Conservation (phyloP, 2,888 invertebrate genomes). For the Idaea dimidiata region DNA sequence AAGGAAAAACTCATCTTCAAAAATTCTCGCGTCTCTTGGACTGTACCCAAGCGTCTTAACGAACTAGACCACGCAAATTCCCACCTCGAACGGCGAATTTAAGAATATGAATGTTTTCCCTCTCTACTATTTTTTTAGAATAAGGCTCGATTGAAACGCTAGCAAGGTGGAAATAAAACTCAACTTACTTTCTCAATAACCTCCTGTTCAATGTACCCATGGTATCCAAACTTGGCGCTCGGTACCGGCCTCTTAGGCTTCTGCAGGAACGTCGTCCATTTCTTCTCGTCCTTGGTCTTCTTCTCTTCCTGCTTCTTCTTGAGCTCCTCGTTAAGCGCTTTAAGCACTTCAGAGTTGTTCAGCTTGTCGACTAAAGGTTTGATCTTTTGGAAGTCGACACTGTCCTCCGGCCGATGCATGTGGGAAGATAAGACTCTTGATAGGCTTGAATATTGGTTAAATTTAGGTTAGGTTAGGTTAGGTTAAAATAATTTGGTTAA, state of each 20-base stretch:
- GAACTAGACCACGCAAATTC: too few species aligned
- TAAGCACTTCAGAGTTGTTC: constrained; percentile 85
- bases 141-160: too few species aligned
- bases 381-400: constrained; percentile 86
- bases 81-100: too few species aligned
- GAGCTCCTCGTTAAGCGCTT: constrained; percentile 81
- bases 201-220: constrained; percentile 42
- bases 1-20: too few species aligned
- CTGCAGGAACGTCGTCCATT: constrained; percentile 88
- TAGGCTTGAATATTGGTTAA: constrained; percentile 40
- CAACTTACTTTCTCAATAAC: constrained; percentile 42
- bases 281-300: constrained; percentile 80
- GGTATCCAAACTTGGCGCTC: constrained; percentile 50
- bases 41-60: too few species aligned
- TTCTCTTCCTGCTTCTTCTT: constrained; percentile 70
- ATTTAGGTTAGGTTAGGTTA: constrained; percentile 24
- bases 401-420: constrained; percentile 67
- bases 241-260: constrained; percentile 87
- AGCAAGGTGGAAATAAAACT: constrained; percentile 14
- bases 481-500: constrained; percentile 6
- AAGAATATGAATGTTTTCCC: too few species aligned
- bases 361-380: constrained; percentile 83
- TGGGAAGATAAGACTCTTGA: constrained; percentile 61
- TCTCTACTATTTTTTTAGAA: too few species aligned
- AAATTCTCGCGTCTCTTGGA: too few species aligned